Percentiles rank a stretch among this genome's conserved stretches.
Conservation (phyloP, 2,888 invertebrate species). For the Harmothoe impar region DNA sequence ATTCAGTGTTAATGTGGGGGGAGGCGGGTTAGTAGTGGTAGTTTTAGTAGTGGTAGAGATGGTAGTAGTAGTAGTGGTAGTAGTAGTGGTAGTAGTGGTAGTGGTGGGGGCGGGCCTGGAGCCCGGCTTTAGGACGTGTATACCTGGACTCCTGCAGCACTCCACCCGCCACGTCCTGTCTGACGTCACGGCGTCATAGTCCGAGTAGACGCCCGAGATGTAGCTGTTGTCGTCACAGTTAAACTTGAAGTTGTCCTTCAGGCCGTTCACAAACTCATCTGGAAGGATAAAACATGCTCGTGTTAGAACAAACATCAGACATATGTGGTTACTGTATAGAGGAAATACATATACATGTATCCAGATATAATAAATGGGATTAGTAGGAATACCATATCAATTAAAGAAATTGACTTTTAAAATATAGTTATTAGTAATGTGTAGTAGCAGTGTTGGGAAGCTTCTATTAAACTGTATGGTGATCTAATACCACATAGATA, state of each 20-base stretch:
- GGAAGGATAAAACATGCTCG: too few relatives aligned
- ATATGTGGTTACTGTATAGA: too few relatives aligned
- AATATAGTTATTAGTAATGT: too few relatives aligned
- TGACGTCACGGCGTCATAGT: constrained; percentile 55
- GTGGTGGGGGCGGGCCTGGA: not conserved
- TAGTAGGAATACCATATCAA: too few relatives aligned
- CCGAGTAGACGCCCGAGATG: constrained; percentile 62
- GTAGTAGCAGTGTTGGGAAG: too few relatives aligned
- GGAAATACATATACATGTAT: too few relatives aligned
- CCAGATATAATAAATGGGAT: too few relatives aligned
- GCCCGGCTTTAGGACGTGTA: not conserved
- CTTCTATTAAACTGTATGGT: too few relatives aligned
- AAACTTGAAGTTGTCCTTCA: constrained; percentile 57
- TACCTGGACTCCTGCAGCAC: constrained; percentile 59
- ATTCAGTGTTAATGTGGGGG: not conserved
- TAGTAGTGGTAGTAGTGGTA: not conserved
- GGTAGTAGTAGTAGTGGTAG: not conserved
- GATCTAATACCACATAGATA: too few relatives aligned
- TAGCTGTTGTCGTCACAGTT: constrained; percentile 53
- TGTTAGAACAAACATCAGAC: not conserved
- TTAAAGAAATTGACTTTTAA: too few relatives aligned
- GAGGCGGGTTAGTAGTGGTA: not conserved
- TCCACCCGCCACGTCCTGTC: constrained; percentile 58
- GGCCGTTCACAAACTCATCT: constrained; percentile 61
- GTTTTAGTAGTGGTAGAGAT: not conserved